Evolutionary conservation across 2,113 vertebrate species (phyloP).

Genomic region (Albula goreensis): DNA sequence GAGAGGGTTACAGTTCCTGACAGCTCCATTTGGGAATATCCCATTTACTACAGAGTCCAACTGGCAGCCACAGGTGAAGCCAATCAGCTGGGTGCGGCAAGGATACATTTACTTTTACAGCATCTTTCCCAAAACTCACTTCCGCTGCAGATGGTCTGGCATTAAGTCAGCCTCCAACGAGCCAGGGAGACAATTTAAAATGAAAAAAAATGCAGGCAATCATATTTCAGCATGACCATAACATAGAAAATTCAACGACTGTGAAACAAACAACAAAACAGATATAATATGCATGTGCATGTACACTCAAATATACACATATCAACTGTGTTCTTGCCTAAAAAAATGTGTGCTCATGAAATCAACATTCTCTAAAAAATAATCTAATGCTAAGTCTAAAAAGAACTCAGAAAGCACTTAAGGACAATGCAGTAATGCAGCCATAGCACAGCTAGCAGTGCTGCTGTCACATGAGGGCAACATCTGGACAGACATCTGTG

Average conservation of each 20-base stretch:
- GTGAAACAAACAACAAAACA: too few species aligned
- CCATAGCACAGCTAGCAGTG: background rate
- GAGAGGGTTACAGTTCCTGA: background rate
- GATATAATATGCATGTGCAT: too few species aligned
- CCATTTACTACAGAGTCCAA: background rate
- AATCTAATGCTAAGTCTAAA: too few species aligned
- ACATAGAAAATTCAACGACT: too few species aligned
- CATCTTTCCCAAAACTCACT: background rate
- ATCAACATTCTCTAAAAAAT: too few species aligned
- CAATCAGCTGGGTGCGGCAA: background rate
- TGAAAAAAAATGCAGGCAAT: background rate
- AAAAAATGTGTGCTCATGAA: too few species aligned
- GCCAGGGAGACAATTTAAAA: background rate
- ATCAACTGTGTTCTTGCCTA: too few species aligned
- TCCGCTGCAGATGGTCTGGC: background rate
- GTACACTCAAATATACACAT: too few species aligned
- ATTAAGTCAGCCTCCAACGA: background rate
- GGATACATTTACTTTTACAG: background rate
- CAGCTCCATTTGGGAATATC: background rate
- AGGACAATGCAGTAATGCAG: background rate
- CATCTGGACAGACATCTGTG: conserved; percentile 68
- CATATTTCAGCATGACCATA: background rate
- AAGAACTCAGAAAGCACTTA: background rate
- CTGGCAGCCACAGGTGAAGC: background rate
- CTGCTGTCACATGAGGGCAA: background rate